Percentiles rank a stretch among this genome's conserved stretches.
phyloP scores from a whole-genome alignment of 2,113 vertebrate species.

The Heterochromis multidens region DNA sequence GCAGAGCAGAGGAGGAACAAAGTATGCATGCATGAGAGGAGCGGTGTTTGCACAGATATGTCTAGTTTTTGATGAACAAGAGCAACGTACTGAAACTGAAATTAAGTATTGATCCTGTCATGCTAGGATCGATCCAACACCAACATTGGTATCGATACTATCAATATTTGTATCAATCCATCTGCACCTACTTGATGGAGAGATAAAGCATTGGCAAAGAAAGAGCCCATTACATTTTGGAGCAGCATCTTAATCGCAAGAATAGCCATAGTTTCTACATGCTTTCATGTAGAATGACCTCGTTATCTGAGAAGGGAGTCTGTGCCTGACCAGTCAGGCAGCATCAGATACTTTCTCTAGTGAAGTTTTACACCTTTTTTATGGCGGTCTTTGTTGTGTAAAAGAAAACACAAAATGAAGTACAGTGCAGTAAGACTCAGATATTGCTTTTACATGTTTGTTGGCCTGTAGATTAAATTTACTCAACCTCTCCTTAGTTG shows the following conservation, averaged over 20 bases:
- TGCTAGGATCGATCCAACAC: background rate
- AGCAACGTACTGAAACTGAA: background rate
- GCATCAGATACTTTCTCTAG: no score
- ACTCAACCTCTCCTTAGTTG: background rate
- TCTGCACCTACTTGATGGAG: no score
- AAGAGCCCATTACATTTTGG: no score
- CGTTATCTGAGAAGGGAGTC: no score
- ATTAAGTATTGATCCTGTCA: background rate
- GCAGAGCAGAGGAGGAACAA: background rate
- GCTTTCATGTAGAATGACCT: no score
- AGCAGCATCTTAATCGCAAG: no score
- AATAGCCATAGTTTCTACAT: no score
- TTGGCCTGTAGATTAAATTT: background rate
- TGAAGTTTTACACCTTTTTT: background rate
- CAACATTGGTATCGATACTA: background rate
- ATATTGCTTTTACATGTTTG: background rate
- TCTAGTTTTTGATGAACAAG: background rate
- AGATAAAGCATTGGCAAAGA: no score
- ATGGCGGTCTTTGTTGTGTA: background rate
- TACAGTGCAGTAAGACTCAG: background rate
- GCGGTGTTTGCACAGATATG: background rate
- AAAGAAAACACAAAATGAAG: background rate
- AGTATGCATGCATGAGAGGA: background rate
- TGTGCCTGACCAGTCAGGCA: no score
- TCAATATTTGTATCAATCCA: no score